phyloP scores from a whole-genome alignment of 2,113 vertebrate species.

The Reinhardtius hippoglossoides region DNA sequence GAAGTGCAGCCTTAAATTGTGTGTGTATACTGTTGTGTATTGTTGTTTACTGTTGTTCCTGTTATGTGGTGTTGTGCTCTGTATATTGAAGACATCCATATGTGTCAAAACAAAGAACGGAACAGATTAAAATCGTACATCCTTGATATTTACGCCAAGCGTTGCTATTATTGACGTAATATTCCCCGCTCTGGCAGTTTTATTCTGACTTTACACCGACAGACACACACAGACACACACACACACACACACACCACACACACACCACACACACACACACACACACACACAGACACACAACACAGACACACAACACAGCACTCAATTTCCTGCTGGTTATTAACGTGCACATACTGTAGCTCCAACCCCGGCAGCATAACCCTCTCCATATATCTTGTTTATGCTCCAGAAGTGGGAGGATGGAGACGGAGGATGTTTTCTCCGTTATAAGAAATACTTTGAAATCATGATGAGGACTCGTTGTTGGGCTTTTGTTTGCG shows the following conservation, averaged over 20 bases:
- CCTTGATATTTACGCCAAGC: neutral
- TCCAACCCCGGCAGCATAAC: neutral
- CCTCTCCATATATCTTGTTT: neutral
- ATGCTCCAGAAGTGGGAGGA: neutral
- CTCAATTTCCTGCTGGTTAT: slow-evolving; percentile 4
- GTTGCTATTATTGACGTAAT: neutral
- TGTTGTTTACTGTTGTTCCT: too few relatives aligned
- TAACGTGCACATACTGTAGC: neutral
- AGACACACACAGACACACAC: too few relatives aligned
- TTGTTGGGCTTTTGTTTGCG: neutral
- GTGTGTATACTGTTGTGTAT: neutral
- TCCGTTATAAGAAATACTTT: too few relatives aligned
- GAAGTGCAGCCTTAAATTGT: neutral
- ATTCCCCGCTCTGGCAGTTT: neutral
- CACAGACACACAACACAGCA: neutral
- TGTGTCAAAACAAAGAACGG: neutral
- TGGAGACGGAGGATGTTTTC: too few relatives aligned
- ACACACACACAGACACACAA: too few relatives aligned
- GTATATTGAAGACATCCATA: neutral
- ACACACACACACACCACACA: too few relatives aligned
- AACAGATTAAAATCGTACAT: neutral
- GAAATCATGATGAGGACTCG: slow-evolving; percentile 1
- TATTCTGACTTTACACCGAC: neutral
- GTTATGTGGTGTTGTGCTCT: too few relatives aligned
- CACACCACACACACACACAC: too few relatives aligned